Conservation (phyloP, 2,113 vertebrate species). For the Indicator indicator region DNA sequence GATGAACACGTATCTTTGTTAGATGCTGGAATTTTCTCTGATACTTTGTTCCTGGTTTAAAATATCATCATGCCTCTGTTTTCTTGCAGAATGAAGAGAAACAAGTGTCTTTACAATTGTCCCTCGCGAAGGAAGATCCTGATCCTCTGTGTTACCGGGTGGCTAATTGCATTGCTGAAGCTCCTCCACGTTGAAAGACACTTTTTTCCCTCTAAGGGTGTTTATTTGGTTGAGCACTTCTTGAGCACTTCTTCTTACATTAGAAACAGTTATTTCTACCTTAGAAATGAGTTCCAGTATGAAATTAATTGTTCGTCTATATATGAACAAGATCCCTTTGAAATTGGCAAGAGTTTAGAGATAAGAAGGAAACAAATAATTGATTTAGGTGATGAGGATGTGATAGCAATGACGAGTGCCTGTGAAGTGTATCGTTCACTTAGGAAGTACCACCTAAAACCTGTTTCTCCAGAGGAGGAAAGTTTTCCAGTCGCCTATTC, state of each 20-base stretch:
- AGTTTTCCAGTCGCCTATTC: constrained; percentile 90
- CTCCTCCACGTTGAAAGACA: constrained; percentile 70
- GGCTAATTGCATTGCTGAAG: constrained; percentile 78
- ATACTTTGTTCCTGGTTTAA: not conserved
- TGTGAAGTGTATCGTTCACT: constrained; percentile 78
- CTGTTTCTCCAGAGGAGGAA: constrained; percentile 78
- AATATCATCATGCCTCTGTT: not conserved
- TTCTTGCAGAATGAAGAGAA: constrained; percentile 84
- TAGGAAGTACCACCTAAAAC: constrained; percentile 80
- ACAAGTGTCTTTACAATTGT: constrained; percentile 73
- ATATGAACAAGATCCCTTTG: constrained; percentile 87
- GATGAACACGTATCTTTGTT: not conserved
- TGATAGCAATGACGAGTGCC: constrained; percentile 77
- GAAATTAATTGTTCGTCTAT: constrained; percentile 84
- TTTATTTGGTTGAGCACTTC: constrained; percentile 81
- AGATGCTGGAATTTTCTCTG: not conserved
- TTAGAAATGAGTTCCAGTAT: constrained; percentile 48
- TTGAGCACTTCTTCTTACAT: constrained; percentile 72
- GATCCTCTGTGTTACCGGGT: constrained; percentile 69
- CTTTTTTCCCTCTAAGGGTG: constrained; percentile 64
- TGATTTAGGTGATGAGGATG: constrained; percentile 83
- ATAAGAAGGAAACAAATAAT: constrained; percentile 78
- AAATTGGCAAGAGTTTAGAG: constrained; percentile 88
- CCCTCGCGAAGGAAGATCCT: constrained; percentile 59
- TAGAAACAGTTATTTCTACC: constrained; percentile 58